Base-by-base conservation (phyloP, 1,140 invertebrate species). In the Lycorma delicatula region DNA sequence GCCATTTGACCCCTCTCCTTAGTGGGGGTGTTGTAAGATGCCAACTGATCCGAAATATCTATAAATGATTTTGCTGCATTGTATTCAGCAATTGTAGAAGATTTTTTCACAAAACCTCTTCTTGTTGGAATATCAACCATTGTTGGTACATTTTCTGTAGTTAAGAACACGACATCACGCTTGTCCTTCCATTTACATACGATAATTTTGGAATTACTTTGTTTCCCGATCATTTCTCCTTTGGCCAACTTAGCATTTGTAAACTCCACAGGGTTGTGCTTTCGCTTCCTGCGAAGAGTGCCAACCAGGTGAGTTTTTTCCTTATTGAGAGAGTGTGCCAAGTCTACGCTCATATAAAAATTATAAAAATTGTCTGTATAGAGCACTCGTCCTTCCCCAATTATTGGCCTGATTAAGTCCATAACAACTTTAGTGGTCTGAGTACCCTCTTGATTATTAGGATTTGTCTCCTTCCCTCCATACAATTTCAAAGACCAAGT, bases 401-500 rank as follows among this genome's bases (percentile, higher is more conserved):
- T 9, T 9, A 34, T 9, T 34, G 31, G 31, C n/a, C 31, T 34
- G 9, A 34, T 34, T n/a, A 34, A n/a, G n/a, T 34, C 31, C 31
- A 34, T 34, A 34, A 34, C 31, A 9, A 34, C 31, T 34, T 34
- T 9, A 34, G 9, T 34, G 9, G 31, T 34, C 31, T n/a, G 31
- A 34, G 31, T 34, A n/a, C 31, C n/a, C n/a, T 34, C 31, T 34
- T 34, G 31, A 34, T 34, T 34, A 34, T 34, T n/a, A 9, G n/a
- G n/a, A 34, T 34, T 34, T 34, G 31, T 34, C 31, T 34, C 31
- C 31, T 34, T 57, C 60, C 68, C 47, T 54, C 57, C 12, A 68
- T 62, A 62, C 60, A 62, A 44, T 67, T 62, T 49, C 51, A 54
- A 2, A 60, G 54, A 57, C 60, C 58, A 60, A 29, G 55, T 58